These are phyloP conservation scores for Zingel zingel DNA, from an alignment of 2,113 vertebrate species.

Conservation along the genomic window DNA sequence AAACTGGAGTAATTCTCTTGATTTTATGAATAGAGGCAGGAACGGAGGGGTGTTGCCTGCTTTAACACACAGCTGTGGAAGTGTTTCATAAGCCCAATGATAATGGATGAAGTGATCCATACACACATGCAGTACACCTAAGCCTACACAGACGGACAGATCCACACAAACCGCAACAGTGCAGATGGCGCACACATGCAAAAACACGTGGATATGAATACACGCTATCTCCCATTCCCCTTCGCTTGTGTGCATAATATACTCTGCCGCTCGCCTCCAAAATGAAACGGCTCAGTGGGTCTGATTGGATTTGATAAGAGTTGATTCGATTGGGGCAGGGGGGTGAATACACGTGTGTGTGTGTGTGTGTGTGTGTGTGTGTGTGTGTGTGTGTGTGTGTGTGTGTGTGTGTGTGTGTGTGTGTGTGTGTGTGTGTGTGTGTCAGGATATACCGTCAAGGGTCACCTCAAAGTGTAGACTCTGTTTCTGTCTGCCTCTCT, in stretches of 20 bases:
- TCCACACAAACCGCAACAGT: slow-evolving; percentile 1
- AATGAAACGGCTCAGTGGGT: slow-evolving; percentile 74
- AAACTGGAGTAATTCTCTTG: not conserved
- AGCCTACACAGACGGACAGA: slow-evolving; percentile 46
- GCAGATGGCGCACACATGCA: slow-evolving; percentile 17
- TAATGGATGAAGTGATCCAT: slow-evolving; percentile 40
- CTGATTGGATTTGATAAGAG: slow-evolving; percentile 77
- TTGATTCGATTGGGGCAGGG: slow-evolving; percentile 60
- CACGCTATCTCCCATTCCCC: slow-evolving; percentile 11
- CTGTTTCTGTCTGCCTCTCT: not conserved
- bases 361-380: slow-evolving; percentile 26
- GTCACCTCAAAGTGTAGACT: slow-evolving; percentile 1
- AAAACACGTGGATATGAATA: not conserved
- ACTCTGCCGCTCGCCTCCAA: slow-evolving; percentile 46
- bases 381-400: slow-evolving; percentile 21
- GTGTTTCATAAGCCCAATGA: slow-evolving; percentile 56
- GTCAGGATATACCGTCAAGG: not conserved
- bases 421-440: slow-evolving; percentile 28
- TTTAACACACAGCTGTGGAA: slow-evolving; percentile 45
- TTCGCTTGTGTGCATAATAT: slow-evolving; percentile 55
- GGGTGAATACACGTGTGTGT: slow-evolving; percentile 15
- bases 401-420: slow-evolving; percentile 28
- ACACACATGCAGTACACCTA: slow-evolving; percentile 26
- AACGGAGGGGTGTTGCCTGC: not conserved
- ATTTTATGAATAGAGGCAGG: slow-evolving; percentile 1